A percentile compares a stretch with the other conserved stretches of the same genome.
phyloP scores from a whole-genome alignment of 1,140 invertebrate genomes.

The Littorina saxatilis region DNA sequence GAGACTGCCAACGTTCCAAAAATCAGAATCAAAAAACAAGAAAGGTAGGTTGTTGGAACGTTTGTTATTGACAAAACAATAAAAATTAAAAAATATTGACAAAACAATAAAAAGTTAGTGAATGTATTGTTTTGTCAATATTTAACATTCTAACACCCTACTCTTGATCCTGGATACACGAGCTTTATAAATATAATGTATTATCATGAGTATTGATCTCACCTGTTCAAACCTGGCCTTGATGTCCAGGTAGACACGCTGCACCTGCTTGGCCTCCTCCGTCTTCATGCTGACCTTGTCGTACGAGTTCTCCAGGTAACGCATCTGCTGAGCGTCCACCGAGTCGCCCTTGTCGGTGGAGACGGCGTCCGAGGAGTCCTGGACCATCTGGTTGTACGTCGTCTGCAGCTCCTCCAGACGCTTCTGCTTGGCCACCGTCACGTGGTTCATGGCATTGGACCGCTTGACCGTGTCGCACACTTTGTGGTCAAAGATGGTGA shows the following conservation, averaged over 20 bases:
- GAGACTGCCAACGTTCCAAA: no score
- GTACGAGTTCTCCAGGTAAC: slow-evolving; percentile 75
- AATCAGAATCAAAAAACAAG: no score
- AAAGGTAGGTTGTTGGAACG: no score
- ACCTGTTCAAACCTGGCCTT: slow-evolving; percentile 71
- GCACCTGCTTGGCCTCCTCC: slow-evolving; percentile 75
- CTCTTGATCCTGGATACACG: no score
- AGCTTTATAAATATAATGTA: no score
- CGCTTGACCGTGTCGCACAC: slow-evolving; percentile 73
- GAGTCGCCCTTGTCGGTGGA: slow-evolving; percentile 74
- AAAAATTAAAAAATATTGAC: no score
- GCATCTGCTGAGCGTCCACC: slow-evolving; percentile 72
- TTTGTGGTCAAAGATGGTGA: slow-evolving; percentile 75
- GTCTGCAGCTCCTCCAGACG: slow-evolving; percentile 71
- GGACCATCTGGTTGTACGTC: slow-evolving; percentile 72
- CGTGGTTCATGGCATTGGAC: slow-evolving; percentile 71
- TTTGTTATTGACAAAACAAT: no score
- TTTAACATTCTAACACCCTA: no score
- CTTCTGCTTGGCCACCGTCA: slow-evolving; percentile 72
- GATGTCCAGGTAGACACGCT: slow-evolving; percentile 75
- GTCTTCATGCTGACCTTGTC: slow-evolving; percentile 76
- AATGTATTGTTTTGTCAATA: no score
- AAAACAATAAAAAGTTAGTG: no score
- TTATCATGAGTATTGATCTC: no score
- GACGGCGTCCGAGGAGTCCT: slow-evolving; percentile 72